A percentile compares a stretch with the other conserved stretches of the same genome.
phyloP scores from a whole-genome alignment of 2,113 vertebrate species.

The Nannospalax galili region DNA sequence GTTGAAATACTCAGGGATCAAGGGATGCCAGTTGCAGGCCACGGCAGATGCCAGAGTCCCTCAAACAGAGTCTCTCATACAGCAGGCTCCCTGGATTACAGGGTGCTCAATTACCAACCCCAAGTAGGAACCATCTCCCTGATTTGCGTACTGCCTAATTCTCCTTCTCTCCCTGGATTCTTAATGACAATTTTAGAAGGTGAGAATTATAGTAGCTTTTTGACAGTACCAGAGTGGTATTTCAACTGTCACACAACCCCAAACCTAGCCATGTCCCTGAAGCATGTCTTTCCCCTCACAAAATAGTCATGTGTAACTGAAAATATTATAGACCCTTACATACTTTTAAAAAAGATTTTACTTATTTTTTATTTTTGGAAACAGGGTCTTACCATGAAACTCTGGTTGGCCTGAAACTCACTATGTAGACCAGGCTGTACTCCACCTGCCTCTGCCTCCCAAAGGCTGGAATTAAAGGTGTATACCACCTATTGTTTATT shows the following conservation, averaged over 20 bases:
- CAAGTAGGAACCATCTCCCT: not conserved
- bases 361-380: not conserved
- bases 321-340: not conserved
- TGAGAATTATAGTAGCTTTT: not conserved
- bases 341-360: not conserved
- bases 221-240: not conserved
- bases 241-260: not conserved
- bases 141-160: not conserved
- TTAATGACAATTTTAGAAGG: not conserved
- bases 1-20: not conserved
- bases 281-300: not conserved
- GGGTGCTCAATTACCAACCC: not conserved
- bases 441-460: not conserved
- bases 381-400: not conserved
- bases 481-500: too few species aligned
- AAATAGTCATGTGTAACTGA: not conserved
- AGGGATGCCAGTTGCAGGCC: not conserved
- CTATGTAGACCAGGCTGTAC: not conserved
- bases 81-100: not conserved
- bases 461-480: not conserved
- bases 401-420: not conserved
- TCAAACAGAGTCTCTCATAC: accelerated
- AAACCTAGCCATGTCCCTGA: not conserved
- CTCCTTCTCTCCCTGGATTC: not conserved
- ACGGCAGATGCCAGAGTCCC: not conserved